A percentile compares a stretch with the other conserved stretches of the same genome.
Conservation (phyloP, 2,888 invertebrate genomes). For the Gandaritis pyraliata region DNA sequence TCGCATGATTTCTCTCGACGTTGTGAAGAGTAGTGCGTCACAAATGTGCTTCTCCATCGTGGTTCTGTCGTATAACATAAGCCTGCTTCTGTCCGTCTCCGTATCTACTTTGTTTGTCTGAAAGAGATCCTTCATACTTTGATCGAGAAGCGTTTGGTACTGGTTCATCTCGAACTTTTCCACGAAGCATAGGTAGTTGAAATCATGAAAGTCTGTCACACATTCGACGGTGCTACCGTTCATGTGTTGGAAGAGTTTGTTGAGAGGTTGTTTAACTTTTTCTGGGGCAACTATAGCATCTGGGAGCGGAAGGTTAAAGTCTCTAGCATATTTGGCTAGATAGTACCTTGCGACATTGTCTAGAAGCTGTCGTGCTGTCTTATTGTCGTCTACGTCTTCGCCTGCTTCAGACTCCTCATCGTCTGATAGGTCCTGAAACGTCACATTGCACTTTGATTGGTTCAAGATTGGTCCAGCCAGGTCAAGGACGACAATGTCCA, state of each 20-base stretch:
- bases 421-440: slow-evolving; percentile 51
- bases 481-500: slow-evolving; percentile 74
- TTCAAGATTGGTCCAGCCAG: slow-evolving; percentile 44
- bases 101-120: slow-evolving; percentile 46
- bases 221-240: slow-evolving; percentile 63
- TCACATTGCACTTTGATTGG: slow-evolving; percentile 61
- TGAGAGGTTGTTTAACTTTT: slow-evolving; percentile 45
- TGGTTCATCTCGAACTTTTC: slow-evolving; percentile 75
- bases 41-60: slow-evolving; percentile 74
- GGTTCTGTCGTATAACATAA: slow-evolving; percentile 69
- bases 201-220: slow-evolving; percentile 62
- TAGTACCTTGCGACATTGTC: slow-evolving; percentile 62
- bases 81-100: slow-evolving; percentile 48
- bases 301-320: slow-evolving; percentile 67
- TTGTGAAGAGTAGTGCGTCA: slow-evolving; percentile 61
- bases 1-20: slow-evolving; percentile 73
- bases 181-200: slow-evolving; percentile 62
- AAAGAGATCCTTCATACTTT: slow-evolving; percentile 64
- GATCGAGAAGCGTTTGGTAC: slow-evolving; percentile 67
- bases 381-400: slow-evolving; percentile 25
- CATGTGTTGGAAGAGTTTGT: slow-evolving; percentile 68
- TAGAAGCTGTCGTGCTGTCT: slow-evolving; percentile 44
- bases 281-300: slow-evolving; percentile 59
- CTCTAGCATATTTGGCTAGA: slow-evolving; percentile 61
- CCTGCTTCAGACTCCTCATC: slow-evolving; percentile 23